Evolutionary conservation across 2,113 vertebrate genomes (phyloP).

Genomic region (Perca schrenkii): DNA sequence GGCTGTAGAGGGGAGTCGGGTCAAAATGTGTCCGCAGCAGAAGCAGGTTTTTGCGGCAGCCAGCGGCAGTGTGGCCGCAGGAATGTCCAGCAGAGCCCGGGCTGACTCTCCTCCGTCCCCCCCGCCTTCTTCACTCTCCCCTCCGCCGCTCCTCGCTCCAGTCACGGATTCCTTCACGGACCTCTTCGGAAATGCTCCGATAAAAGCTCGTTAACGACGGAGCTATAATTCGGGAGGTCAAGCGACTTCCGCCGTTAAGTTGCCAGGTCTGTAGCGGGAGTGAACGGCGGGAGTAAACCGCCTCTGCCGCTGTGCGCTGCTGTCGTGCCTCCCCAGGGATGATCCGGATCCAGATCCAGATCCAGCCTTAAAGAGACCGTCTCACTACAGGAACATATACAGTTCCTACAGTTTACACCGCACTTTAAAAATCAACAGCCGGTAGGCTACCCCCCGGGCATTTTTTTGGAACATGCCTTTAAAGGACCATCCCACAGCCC

Average conservation of each 20-base stretch:
- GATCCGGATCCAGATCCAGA: constrained; percentile 3
- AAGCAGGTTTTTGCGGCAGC: constrained; percentile 7
- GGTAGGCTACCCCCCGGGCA: not conserved
- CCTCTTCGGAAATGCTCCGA: not conserved
- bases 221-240: not conserved
- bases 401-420: not conserved
- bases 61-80: constrained; percentile 27
- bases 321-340: not conserved
- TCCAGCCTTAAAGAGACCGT: constrained; percentile 65
- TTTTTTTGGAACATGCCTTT: not conserved
- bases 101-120: not conserved
- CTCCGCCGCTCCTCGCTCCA: not conserved
- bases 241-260: not conserved
- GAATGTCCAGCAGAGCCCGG: constrained; percentile 10
- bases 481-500: not conserved
- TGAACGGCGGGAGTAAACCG: not conserved
- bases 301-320: constrained; percentile 17
- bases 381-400: not conserved
- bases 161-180: constrained; percentile 3
- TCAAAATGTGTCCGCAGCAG: not conserved
- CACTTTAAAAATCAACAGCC: not conserved
- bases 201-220: not conserved
- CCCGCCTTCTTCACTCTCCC: not conserved
- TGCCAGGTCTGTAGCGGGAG: not conserved
- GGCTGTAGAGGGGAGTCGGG: not conserved